Conservation (phyloP, 2,797 vertebrate genomes). For the Furcifer pardalis region DNA sequence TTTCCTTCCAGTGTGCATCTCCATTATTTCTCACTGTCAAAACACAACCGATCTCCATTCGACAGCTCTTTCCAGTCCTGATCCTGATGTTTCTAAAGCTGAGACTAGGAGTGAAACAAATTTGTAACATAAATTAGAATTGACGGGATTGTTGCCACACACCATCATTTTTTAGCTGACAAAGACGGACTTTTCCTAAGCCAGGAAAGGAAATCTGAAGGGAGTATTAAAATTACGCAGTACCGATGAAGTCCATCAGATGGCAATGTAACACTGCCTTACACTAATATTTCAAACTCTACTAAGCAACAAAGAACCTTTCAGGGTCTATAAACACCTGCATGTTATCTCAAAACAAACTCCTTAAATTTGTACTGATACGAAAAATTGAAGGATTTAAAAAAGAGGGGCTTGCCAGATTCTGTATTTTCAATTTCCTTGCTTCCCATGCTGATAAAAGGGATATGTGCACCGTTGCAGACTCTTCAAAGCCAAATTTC, state of each 20-base stretch:
- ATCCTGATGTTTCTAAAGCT: slow-evolving; percentile 13
- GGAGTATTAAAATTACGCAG: background rate
- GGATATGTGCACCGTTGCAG: slow-evolving; percentile 49
- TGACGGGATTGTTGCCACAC: slow-evolving; percentile 40
- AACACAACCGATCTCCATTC: slow-evolving; percentile 51
- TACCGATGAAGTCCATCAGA: slow-evolving; percentile 48
- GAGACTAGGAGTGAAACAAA: slow-evolving; percentile 50
- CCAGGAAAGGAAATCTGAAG: background rate
- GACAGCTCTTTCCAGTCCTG: slow-evolving; percentile 42
- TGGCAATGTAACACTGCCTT: slow-evolving; percentile 67
- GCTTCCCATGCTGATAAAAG: slow-evolving; percentile 67
- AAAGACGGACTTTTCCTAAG: background rate
- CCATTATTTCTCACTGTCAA: slow-evolving; percentile 75
- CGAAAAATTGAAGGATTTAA: slow-evolving; percentile 60
- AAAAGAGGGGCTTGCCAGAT: slow-evolving; percentile 44
- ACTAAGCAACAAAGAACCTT: slow-evolving; percentile 3
- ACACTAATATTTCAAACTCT: slow-evolving; percentile 19
- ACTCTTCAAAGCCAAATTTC: slow-evolving; percentile 60
- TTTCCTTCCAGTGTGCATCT: slow-evolving; percentile 76
- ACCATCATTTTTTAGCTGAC: slow-evolving; percentile 28
- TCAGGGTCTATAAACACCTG: slow-evolving; percentile 59
- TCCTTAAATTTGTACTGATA: slow-evolving; percentile 48
- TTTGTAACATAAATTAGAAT: slow-evolving; percentile 42
- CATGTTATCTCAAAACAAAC: slow-evolving; percentile 52
- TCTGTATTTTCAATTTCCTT: slow-evolving; percentile 57